Conservation (phyloP, 2,797 vertebrate genomes). For the Limosa lapponica region DNA sequence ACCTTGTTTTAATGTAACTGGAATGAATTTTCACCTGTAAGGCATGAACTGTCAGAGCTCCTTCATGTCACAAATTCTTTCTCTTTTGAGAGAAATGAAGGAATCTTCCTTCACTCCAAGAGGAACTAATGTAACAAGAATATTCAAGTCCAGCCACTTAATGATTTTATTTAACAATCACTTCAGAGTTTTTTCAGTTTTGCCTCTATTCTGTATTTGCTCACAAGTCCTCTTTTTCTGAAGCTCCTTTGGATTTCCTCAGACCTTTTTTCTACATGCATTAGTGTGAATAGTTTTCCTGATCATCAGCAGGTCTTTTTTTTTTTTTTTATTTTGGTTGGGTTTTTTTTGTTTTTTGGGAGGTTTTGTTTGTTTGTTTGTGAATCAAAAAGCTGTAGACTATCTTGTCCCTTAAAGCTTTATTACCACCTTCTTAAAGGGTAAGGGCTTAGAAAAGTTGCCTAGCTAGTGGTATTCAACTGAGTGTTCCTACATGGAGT, state of each 20-base stretch:
- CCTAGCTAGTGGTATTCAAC: not conserved
- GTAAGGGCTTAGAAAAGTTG: not conserved
- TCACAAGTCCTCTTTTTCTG: not conserved
- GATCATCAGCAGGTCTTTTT: not conserved
- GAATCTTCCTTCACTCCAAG: not conserved
- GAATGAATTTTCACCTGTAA: conserved; percentile 6
- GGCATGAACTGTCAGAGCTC: not conserved
- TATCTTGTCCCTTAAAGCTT: not conserved
- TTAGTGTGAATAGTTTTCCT: not conserved
- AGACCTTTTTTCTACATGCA: not conserved
- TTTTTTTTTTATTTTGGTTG: not conserved
- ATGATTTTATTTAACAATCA: not conserved
- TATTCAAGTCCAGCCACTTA: not conserved
- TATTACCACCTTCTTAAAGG: not conserved
- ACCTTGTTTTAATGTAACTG: not conserved
- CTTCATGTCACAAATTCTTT: not conserved
- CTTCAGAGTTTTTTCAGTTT: not conserved
- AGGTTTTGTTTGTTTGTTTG: not conserved
- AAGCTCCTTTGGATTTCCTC: not conserved
- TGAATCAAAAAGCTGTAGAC: not conserved
- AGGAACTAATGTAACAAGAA: not conserved
- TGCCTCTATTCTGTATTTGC: not conserved
- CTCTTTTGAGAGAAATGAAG: not conserved
- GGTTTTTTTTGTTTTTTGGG: not conserved
- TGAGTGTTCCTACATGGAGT: not conserved